These are phyloP conservation scores for Plectropomus leopardus DNA, from an alignment of 2,113 vertebrate genomes.

Conservation along the genomic window DNA sequence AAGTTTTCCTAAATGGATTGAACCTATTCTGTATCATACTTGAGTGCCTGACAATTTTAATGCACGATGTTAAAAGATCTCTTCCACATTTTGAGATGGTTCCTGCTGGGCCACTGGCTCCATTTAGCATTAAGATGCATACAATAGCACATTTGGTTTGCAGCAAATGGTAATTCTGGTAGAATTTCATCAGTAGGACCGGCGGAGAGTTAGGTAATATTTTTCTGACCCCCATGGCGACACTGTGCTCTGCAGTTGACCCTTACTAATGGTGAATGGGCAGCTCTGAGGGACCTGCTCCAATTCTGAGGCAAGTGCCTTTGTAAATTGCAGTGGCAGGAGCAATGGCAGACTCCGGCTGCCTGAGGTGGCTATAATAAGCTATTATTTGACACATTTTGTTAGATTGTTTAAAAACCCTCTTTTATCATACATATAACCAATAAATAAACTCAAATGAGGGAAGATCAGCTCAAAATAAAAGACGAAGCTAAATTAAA, in stretches of 20 bases:
- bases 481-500: not conserved
- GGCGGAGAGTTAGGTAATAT: not conserved
- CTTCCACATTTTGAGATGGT: not conserved
- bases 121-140: not conserved
- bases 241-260: slow-evolving; percentile 3
- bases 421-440: not conserved
- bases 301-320: not conserved
- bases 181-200: not conserved
- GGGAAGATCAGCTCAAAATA: not conserved
- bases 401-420: not conserved
- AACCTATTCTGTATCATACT: not conserved
- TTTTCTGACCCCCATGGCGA: not conserved
- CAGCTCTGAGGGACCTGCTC: slow-evolving; percentile 1
- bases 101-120: not conserved
- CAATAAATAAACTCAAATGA: not conserved
- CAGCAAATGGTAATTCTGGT: not conserved
- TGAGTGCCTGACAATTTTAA: not conserved
- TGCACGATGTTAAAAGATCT: not conserved
- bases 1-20: not conserved
- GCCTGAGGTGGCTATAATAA: not conserved
- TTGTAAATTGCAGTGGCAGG: not conserved
- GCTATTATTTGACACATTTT: not conserved
- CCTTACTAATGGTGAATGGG: not conserved
- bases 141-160: not conserved
- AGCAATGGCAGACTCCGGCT: not conserved